Conservation (phyloP, 2,888 invertebrate species). For the Lissonota sp. region DNA sequence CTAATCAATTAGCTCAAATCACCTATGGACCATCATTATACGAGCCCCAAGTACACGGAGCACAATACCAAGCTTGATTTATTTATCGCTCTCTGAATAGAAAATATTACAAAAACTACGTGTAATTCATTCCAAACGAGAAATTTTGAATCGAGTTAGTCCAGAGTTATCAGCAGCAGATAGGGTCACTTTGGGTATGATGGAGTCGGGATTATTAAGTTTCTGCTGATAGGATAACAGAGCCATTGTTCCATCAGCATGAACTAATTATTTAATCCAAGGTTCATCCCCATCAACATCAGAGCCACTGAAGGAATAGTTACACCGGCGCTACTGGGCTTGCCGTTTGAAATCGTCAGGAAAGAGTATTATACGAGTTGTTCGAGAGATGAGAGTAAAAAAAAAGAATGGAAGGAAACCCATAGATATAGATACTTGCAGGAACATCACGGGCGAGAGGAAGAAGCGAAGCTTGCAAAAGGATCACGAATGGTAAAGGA, state of each 20-base stretch:
- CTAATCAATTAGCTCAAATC: constrained; percentile 61
- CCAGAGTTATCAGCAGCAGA: too few species aligned
- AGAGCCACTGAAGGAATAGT: too few species aligned
- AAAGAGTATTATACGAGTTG: background rate
- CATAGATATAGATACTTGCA: constrained; percentile 43
- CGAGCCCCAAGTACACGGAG: constrained; percentile 4
- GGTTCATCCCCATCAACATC: too few species aligned
- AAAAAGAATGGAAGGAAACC: constrained; percentile 57
- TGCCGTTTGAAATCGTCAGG: constrained; percentile 5
- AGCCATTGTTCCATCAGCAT: too few species aligned
- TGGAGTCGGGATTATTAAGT: too few species aligned
- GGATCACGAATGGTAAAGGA: constrained; percentile 38
- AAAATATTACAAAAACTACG: background rate
- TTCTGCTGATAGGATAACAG: too few species aligned
- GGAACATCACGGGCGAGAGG: constrained; percentile 3
- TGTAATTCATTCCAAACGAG: background rate
- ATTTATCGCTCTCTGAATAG: constrained; percentile 51
- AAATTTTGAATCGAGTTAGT: background rate
- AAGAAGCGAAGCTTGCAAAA: constrained; percentile 40
- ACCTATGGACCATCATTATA: constrained; percentile 30
- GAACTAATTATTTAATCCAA: too few species aligned
- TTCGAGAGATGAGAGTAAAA: background rate
- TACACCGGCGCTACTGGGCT: constrained; percentile 35
- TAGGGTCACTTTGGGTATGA: too few species aligned
- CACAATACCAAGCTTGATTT: constrained; percentile 35